Evolutionary conservation across 64 coral and sea anemone genomes (phyloP), one percentile per base, ranked within the genome.

Genomic region (Orbicella faveolata): DNA sequence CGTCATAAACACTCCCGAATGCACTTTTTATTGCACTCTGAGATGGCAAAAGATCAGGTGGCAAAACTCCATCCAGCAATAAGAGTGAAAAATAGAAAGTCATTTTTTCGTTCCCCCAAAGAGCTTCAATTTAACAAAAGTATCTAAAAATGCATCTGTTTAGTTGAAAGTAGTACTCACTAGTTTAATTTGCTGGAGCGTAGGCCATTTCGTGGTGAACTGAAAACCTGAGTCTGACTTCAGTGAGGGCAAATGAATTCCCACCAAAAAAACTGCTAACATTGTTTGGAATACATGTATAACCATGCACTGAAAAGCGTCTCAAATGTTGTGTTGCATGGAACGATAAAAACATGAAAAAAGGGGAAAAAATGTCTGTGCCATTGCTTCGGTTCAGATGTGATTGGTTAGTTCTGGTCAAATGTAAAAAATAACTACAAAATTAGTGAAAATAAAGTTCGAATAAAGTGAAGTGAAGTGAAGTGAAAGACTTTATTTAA

Each of bases 21-120:
- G 80, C 30, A 83, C 66, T 91, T 91, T 61, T 72, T 82, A 76
- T 83, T 79, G 89, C 65, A 91, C 64, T 74, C 53, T 92, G 33
- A 69, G 81, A 92, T 65, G 90, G 74, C 70, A 92, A 61, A 48
- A n/a, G 69, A 76, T 41, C 2, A 76, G 90, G 90, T 25, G 57
- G 81, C 11, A 36, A 84, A 92, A 92, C 81, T 63, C 90, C 55
- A 68, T 86, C 81, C 35, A 92, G 59, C 36, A 92, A 66, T 73
- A 86, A 86, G 57, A 30, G 0, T 30, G 30, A 30, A 30, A 30
- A 30, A 87, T 74, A 87, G 20, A 78, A 88, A 76, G 13, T 34
- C 10, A 76, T 88, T n/a, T 57, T 41, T 77, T 54, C 74, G 8
- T 37, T 88, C 74, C 64, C 39, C 74, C 36, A 77, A 88, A 75